A percentile compares a stretch with the other conserved stretches of the same genome.
phyloP scores from a whole-genome alignment of 53 echinoderm and acorn worm genomes.

The Patiria pectinifera region DNA sequence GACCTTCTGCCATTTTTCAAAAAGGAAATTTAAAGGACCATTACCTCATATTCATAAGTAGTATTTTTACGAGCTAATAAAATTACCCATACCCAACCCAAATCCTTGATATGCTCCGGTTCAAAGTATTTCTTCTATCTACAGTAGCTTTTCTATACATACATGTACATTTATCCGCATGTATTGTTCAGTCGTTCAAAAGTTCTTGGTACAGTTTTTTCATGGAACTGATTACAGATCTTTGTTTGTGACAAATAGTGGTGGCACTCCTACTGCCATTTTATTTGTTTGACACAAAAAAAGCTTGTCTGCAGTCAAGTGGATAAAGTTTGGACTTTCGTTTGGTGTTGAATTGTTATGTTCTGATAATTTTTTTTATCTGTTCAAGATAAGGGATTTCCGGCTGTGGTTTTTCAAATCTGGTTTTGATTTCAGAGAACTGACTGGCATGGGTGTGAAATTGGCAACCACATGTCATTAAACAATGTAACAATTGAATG shows the following conservation, averaged over 20 bases:
- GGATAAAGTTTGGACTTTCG: background rate
- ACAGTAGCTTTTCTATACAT: too few species aligned
- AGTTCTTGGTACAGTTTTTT: background rate
- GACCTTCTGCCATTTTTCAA: too few species aligned
- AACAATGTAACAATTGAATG: too few species aligned
- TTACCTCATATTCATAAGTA: too few species aligned
- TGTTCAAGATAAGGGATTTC: constrained; percentile 12
- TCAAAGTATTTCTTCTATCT: background rate
- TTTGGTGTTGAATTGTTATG: background rate
- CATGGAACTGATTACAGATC: background rate
- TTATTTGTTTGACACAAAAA: background rate
- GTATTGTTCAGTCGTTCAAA: background rate
- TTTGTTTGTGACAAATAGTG: background rate
- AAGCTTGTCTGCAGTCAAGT: background rate
- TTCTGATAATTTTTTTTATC: background rate
- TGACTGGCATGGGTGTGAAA: background rate
- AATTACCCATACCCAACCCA: too few species aligned
- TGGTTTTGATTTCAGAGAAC: background rate
- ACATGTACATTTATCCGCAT: background rate
- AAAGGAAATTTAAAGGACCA: too few species aligned
- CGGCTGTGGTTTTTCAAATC: background rate
- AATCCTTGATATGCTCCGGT: too few species aligned
- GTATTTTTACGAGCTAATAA: too few species aligned
- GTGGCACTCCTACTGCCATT: background rate
- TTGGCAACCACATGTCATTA: background rate